These are phyloP conservation scores for Phyto melanocephala DNA, from an alignment of 2,888 invertebrate species.

Conservation along the genomic window DNA sequence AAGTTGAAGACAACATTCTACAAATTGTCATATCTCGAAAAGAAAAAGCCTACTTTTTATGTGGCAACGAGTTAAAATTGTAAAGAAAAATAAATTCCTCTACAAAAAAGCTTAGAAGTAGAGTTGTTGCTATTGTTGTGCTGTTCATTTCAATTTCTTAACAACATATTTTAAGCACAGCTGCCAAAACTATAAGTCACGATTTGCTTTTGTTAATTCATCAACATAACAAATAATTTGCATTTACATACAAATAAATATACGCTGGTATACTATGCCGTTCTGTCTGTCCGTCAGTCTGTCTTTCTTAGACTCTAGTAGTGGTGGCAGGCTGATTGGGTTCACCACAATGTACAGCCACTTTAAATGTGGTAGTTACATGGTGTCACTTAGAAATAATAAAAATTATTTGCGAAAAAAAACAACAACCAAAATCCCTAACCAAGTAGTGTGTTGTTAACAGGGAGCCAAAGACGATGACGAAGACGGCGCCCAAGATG, in stretches of 20 bases:
- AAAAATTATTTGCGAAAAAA: constrained; percentile 6
- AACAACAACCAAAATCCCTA: constrained; percentile 43
- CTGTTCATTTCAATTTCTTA: constrained; percentile 44
- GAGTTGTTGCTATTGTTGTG: neutral
- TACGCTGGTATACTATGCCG: neutral
- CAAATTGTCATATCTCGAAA: neutral
- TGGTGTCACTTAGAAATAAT: constrained; percentile 60
- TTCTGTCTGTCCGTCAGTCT: too few relatives aligned
- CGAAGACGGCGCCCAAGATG: constrained; percentile 58
- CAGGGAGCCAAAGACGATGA: constrained; percentile 9
- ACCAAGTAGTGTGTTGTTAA: constrained; percentile 50
- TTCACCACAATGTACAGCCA: constrained; percentile 33
- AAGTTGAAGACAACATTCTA: constrained; percentile 24
- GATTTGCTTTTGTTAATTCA: constrained; percentile 68
- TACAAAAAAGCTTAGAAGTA: constrained; percentile 21
- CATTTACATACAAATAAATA: constrained; percentile 55
- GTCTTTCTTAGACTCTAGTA: too few relatives aligned
- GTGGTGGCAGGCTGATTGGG: neutral
- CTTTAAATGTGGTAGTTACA: constrained; percentile 60
- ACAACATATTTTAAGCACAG: constrained; percentile 63
- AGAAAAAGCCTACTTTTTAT: constrained; percentile 27
- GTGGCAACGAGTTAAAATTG: neutral
- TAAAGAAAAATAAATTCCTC: neutral
- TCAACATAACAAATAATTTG: constrained; percentile 67
- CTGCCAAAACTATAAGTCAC: constrained; percentile 68